These are phyloP conservation scores for Amorpha juglandis DNA, from an alignment of 2,888 invertebrate species.

Conservation along the genomic window DNA sequence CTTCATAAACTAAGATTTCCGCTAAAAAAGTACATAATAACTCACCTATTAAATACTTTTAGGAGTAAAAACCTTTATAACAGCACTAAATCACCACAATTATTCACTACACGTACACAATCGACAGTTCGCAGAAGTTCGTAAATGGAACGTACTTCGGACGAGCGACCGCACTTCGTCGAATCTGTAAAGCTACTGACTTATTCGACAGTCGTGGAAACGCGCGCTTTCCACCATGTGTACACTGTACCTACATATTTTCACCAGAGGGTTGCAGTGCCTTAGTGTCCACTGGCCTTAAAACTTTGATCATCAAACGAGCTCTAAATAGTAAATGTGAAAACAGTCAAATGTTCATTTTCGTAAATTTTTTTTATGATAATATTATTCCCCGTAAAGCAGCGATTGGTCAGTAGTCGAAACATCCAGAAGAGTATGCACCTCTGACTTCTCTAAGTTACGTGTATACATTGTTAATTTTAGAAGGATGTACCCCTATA, in stretches of 20 bases:
- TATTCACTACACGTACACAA: not conserved
- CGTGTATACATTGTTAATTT: too few relatives aligned
- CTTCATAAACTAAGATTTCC: not conserved
- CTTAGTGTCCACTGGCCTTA: too few relatives aligned
- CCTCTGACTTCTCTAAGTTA: too few relatives aligned
- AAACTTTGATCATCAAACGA: too few relatives aligned
- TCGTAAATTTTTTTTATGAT: too few relatives aligned
- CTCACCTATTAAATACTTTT: constrained; percentile 15
- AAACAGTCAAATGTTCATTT: too few relatives aligned
- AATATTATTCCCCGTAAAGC: too few relatives aligned
- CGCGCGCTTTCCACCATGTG: not conserved
- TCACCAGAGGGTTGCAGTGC: not conserved
- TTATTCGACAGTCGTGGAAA: not conserved
- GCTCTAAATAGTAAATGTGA: too few relatives aligned
- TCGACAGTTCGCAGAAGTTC: constrained; percentile 1
- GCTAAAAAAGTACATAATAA: not conserved
- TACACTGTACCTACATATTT: not conserved
- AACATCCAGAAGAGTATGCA: too few relatives aligned
- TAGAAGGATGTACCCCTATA: too few relatives aligned
- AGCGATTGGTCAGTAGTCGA: too few relatives aligned
- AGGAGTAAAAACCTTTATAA: not conserved
- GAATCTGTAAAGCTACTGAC: constrained; percentile 4
- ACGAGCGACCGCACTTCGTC: constrained; percentile 1
- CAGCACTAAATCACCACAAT: constrained; percentile 2
- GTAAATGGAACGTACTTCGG: not conserved